Conservation (phyloP, 2,797 vertebrate genomes). For the Notolepis coatsorum region DNA sequence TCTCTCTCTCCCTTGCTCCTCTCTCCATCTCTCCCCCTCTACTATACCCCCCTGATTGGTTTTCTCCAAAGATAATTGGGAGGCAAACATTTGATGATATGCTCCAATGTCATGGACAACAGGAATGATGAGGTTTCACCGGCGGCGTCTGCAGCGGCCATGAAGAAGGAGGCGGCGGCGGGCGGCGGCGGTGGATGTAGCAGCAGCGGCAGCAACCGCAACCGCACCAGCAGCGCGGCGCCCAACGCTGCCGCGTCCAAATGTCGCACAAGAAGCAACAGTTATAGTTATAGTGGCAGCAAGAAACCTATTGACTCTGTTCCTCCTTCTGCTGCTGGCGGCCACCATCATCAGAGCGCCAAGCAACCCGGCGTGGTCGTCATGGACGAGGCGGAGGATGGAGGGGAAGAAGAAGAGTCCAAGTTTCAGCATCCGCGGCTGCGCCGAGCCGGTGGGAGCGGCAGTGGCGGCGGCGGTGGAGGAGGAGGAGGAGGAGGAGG, state of each 20-base stretch:
- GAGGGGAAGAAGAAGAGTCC: slow-evolving; percentile 81
- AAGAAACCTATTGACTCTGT: slow-evolving; percentile 68
- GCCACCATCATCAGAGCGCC: slow-evolving; percentile 37
- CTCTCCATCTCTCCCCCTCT: slow-evolving; percentile 37
- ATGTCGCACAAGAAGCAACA: slow-evolving; percentile 66
- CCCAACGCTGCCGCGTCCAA: slow-evolving; percentile 60
- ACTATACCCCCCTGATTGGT: slow-evolving; percentile 71
- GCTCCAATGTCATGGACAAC: slow-evolving; percentile 84
- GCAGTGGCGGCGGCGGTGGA: slow-evolving; percentile 72
- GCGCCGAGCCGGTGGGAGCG: slow-evolving; percentile 78
- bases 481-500: slow-evolving; percentile 67
- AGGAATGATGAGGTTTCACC: slow-evolving; percentile 77
- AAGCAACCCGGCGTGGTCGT: slow-evolving; percentile 70
- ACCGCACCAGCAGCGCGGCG: slow-evolving; percentile 59
- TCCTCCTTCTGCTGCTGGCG: slow-evolving; percentile 31
- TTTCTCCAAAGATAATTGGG: slow-evolving; percentile 79
- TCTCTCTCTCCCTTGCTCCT: slow-evolving; percentile 29
- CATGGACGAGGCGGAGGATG: slow-evolving; percentile 80
- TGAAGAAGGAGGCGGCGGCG: slow-evolving; percentile 74
- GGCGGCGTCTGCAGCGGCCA: slow-evolving; percentile 68
- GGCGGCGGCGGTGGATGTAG: slow-evolving; percentile 16
- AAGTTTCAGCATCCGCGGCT: slow-evolving; percentile 85
- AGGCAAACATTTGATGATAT: slow-evolving; percentile 78
- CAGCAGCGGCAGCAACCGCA: slow-evolving; percentile 56
- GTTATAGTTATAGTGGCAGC: too few species aligned